Conservation (phyloP, 2,888 invertebrate genomes). For the Limnephilus lunatus region DNA sequence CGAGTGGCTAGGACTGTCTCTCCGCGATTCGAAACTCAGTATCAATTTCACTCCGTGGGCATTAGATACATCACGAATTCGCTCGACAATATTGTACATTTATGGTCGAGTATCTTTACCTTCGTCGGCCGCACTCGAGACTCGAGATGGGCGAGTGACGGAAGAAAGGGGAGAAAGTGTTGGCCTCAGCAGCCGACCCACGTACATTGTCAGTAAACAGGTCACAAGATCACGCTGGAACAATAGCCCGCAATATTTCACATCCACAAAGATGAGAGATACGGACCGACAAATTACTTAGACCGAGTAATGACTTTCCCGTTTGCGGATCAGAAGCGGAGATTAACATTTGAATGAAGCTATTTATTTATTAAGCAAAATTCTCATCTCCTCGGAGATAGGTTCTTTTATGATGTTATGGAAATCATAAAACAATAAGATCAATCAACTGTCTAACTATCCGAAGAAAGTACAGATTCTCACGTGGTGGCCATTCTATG, state of each 20-base stretch:
- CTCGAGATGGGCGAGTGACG: not conserved
- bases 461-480: not conserved
- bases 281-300: constrained; percentile 22
- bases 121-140: constrained; percentile 3
- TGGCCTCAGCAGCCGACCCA: constrained; percentile 53
- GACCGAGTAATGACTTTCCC: constrained; percentile 41
- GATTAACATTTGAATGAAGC: constrained; percentile 10
- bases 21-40: constrained; percentile 57
- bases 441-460: not conserved
- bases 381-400: not conserved
- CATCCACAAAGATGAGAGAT: constrained; percentile 23
- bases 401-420: not conserved
- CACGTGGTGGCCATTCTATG: not conserved
- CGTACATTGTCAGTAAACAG: constrained; percentile 41
- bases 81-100: constrained; percentile 32
- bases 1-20: constrained; percentile 49
- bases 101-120: constrained; percentile 12
- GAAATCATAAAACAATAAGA: not conserved
- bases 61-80: constrained; percentile 52
- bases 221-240: constrained; percentile 53
- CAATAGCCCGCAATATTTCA: constrained; percentile 1
- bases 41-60: constrained; percentile 67
- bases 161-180: constrained; percentile 60
- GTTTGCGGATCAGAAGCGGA: not conserved
- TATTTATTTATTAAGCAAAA: constrained; percentile 11